Evolutionary conservation across 2,888 invertebrate species (phyloP).

Genomic region (Oegoconia quadripuncta): DNA sequence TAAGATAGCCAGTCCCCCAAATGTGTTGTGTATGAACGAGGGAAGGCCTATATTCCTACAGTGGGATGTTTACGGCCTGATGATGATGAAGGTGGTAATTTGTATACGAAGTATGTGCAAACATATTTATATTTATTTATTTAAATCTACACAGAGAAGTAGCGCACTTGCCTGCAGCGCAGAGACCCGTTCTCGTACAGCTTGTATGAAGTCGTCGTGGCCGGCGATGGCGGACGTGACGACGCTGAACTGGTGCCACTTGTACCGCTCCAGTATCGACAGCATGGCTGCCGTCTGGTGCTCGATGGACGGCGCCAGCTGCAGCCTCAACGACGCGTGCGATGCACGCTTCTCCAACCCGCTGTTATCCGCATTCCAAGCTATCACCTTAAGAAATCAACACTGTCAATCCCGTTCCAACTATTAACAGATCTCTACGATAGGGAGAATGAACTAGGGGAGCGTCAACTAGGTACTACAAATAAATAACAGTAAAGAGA

Average conservation of each 20-base stretch:
- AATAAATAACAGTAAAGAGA: slow-evolving; percentile 8
- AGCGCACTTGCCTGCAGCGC: slow-evolving; percentile 83
- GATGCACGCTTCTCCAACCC: slow-evolving; percentile 89
- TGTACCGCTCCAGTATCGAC: slow-evolving; percentile 95
- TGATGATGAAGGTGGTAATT: too few relatives aligned
- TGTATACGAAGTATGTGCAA: too few relatives aligned
- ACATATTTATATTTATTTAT: too few relatives aligned
- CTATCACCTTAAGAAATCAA: slow-evolving; percentile 82
- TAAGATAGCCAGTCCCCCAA: too few relatives aligned
- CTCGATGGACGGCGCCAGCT: slow-evolving; percentile 97
- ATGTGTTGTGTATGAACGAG: too few relatives aligned
- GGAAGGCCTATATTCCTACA: too few relatives aligned
- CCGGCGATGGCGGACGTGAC: slow-evolving; percentile 96
- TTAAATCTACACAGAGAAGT: too few relatives aligned
- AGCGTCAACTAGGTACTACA: slow-evolving; percentile 6
- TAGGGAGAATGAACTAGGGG: slow-evolving; percentile 1
- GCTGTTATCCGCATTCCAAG: slow-evolving; percentile 98
- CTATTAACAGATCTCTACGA: slow-evolving; percentile 1
- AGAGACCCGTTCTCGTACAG: slow-evolving; percentile 91
- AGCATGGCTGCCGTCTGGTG: slow-evolving; percentile 98
- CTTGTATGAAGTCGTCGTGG: slow-evolving; percentile 97
- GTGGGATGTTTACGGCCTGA: too few relatives aligned
- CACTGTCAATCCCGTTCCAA: too few relatives aligned
- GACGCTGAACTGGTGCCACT: slow-evolving; percentile 97
- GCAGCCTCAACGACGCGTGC: slow-evolving; percentile 92